phyloP scores from a whole-genome alignment of 2,113 vertebrate genomes.

The Montifringilla adamsi region DNA sequence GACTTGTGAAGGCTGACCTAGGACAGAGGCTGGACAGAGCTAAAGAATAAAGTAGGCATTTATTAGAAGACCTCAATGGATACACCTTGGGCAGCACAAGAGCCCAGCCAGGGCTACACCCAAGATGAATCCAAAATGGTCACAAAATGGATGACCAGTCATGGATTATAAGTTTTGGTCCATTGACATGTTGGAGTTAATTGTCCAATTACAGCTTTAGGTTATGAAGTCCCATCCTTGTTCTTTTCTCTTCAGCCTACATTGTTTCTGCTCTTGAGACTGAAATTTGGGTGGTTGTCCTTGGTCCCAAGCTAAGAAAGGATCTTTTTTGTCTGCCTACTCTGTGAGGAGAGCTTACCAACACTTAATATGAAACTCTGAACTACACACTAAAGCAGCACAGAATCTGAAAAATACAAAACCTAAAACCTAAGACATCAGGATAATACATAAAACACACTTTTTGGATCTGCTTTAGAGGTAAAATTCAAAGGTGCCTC shows the following conservation, averaged over 20 bases:
- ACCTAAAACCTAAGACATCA: neutral
- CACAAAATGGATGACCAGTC: neutral
- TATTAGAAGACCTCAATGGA: neutral
- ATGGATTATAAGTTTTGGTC: neutral
- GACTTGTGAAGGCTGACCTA: neutral
- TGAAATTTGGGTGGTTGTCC: neutral
- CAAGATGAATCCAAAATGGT: neutral
- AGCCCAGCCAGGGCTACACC: neutral
- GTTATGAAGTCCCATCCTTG: neutral
- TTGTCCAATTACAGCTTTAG: neutral
- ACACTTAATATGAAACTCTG: neutral
- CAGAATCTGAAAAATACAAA: neutral
- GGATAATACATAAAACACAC: neutral
- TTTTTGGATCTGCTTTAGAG: neutral
- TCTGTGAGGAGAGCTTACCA: neutral
- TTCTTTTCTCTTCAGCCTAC: neutral
- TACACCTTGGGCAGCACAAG: neutral
- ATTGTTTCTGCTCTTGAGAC: neutral
- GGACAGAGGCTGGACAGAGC: neutral
- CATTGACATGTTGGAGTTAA: neutral
- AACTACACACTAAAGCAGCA: neutral
- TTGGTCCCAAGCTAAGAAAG: neutral
- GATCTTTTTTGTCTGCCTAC: neutral
- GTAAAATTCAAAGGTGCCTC: neutral
- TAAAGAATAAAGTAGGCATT: neutral